These are phyloP conservation scores for Pachyseris speciosa DNA, from an alignment of 64 coral and sea anemone species.

Conservation along the genomic window DNA sequence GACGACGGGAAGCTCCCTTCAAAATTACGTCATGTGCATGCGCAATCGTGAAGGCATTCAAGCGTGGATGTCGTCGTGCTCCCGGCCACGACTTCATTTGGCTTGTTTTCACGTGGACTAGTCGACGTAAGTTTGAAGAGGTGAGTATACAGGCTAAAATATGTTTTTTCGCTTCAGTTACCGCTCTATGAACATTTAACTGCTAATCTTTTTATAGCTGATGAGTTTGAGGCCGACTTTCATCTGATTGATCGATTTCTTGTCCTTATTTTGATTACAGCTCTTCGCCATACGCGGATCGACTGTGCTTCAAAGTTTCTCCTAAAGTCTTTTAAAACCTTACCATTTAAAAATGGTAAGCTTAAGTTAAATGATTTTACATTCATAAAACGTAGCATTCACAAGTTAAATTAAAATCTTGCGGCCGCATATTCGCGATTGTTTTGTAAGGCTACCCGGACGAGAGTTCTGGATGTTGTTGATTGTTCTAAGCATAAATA, in stretches of 20 bases:
- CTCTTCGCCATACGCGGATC: conserved; percentile 33
- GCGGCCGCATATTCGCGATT: not conserved
- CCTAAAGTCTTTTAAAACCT: conserved; percentile 34
- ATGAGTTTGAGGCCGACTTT: conserved; percentile 50
- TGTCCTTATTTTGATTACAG: conserved; percentile 50
- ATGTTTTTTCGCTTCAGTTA: conserved; percentile 20
- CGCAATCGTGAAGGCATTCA: not conserved
- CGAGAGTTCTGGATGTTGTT: conserved; percentile 45
- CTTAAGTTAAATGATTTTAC: conserved; percentile 48
- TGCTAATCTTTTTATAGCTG: conserved; percentile 58
- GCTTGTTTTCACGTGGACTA: not conserved
- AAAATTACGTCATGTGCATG: not conserved
- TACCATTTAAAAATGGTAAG: no score
- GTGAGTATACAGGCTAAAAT: not conserved
- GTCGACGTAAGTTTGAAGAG: not conserved
- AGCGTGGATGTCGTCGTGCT: not conserved
- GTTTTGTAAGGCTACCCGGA: conserved; percentile 26
- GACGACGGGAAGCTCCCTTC: not conserved
- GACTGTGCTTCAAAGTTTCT: conserved; percentile 27
- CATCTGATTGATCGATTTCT: not conserved
- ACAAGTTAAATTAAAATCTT: conserved; percentile 49
- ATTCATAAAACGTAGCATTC: conserved; percentile 38
- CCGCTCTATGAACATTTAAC: conserved; percentile 24
- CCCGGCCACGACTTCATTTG: not conserved
- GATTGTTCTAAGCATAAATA: conserved; percentile 35